Conservation (phyloP, 30 jellyfish, hydroid and myxozoan species). For the Mastigias papua region DNA sequence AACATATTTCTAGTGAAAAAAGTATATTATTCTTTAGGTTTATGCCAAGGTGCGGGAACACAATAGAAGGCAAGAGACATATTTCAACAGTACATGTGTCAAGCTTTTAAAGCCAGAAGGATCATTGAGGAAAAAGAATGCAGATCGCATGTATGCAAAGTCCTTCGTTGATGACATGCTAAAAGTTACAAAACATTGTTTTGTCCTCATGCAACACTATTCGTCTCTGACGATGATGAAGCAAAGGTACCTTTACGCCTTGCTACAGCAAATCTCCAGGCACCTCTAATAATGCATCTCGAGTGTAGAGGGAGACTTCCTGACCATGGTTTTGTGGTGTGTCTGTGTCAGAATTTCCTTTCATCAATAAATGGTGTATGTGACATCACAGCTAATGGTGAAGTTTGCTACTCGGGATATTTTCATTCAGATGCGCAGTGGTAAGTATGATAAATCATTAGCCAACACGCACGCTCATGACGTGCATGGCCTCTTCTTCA, state of each 20-base stretch:
- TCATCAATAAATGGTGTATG: neutral
- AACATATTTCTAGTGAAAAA: too few relatives aligned
- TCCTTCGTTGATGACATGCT: too few relatives aligned
- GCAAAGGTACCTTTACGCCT: neutral
- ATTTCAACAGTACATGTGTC: too few relatives aligned
- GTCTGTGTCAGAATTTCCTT: neutral
- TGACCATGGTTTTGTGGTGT: neutral
- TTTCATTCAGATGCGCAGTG: neutral
- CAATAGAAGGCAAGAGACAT: too few relatives aligned
- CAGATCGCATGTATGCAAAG: too few relatives aligned
- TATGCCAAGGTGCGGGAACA: too few relatives aligned
- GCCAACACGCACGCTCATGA: neutral
- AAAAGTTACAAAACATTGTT: too few relatives aligned
- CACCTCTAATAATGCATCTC: neutral
- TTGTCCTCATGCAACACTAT: neutral
- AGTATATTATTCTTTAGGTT: too few relatives aligned
- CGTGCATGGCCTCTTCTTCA: neutral
- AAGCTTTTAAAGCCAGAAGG: too few relatives aligned
- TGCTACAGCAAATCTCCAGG: neutral
- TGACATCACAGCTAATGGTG: neutral
- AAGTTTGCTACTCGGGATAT: neutral
- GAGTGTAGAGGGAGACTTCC: neutral
- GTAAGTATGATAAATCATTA: neutral
- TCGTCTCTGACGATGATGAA: neutral
- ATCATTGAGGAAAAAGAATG: too few relatives aligned